Evolutionary conservation across 2,888 invertebrate species (phyloP).

Genomic region (Luffia ferchaultella): DNA sequence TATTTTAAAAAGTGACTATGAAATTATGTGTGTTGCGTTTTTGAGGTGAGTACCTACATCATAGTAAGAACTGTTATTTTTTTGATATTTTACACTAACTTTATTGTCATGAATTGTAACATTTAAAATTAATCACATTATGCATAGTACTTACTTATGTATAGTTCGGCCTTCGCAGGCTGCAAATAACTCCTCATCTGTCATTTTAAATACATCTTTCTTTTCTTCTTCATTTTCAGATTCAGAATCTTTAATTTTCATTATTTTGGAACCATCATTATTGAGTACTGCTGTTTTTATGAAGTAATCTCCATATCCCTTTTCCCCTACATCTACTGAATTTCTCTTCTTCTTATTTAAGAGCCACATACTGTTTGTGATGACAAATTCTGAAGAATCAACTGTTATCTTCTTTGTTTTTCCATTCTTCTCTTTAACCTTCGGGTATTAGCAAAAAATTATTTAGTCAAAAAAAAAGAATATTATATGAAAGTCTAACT

Average conservation of each 20-base stretch:
- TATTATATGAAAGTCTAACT: too few relatives aligned
- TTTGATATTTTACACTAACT: too few relatives aligned
- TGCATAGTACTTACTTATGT: constrained; percentile 72
- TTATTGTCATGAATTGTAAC: not conserved
- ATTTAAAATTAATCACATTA: not conserved
- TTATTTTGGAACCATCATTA: constrained; percentile 31
- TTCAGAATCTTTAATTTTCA: constrained; percentile 29
- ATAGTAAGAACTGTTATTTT: too few relatives aligned
- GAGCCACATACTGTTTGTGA: constrained; percentile 47
- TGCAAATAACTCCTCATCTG: constrained; percentile 81
- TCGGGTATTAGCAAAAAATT: constrained; percentile 8
- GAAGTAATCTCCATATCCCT: constrained; percentile 42
- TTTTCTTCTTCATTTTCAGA: constrained; percentile 28
- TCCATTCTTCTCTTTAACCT: constrained; percentile 48
- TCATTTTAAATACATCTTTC: constrained; percentile 48
- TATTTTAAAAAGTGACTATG: too few relatives aligned
- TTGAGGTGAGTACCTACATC: too few relatives aligned
- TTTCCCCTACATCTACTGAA: constrained; percentile 20
- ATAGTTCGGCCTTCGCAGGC: constrained; percentile 85
- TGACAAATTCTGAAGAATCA: constrained; percentile 33
- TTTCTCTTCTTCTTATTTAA: constrained; percentile 25
- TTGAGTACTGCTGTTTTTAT: constrained; percentile 41
- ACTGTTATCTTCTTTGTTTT: constrained; percentile 46
- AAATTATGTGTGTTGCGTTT: too few relatives aligned
- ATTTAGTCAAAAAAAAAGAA: not conserved